Evolutionary conservation across 2,797 vertebrate species (phyloP).

Genomic region (Cygnus olor): DNA sequence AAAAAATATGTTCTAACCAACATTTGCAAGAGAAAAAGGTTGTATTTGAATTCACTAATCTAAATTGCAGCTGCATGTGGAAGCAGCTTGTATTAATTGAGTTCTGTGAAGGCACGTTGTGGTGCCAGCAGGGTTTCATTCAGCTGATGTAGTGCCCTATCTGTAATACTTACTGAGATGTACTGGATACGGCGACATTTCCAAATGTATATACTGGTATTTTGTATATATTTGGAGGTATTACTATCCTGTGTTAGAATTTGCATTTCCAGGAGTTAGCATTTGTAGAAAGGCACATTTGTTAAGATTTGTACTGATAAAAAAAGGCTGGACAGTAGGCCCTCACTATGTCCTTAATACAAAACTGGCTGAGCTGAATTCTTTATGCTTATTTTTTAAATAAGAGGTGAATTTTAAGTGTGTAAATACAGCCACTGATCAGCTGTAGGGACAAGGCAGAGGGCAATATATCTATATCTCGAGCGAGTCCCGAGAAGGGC

Average conservation of each 20-base stretch:
- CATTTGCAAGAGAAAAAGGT: neutral
- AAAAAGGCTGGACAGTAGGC: neutral
- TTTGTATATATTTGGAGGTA: neutral
- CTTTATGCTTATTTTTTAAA: neutral
- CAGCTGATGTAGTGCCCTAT: neutral
- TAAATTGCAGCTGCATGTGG: neutral
- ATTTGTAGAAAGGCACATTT: neutral
- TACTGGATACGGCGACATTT: neutral
- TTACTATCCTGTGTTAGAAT: neutral
- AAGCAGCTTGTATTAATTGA: neutral
- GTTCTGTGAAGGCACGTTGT: neutral
- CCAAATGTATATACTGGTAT: neutral
- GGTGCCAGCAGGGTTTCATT: neutral
- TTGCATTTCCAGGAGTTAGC: neutral
- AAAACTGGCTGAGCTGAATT: neutral
- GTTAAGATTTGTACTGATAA: neutral
- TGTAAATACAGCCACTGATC: neutral
- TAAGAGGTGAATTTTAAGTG: neutral
- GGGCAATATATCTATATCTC: neutral
- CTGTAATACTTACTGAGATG: rapidly evolving
- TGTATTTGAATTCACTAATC: neutral
- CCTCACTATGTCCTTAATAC: neutral
- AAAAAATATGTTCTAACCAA: neutral
- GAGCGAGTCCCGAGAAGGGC: too few species aligned
- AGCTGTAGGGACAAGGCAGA: neutral